Evolutionary conservation across 1,140 invertebrate genomes (phyloP).

Genomic region (Chironomus tepperi): DNA sequence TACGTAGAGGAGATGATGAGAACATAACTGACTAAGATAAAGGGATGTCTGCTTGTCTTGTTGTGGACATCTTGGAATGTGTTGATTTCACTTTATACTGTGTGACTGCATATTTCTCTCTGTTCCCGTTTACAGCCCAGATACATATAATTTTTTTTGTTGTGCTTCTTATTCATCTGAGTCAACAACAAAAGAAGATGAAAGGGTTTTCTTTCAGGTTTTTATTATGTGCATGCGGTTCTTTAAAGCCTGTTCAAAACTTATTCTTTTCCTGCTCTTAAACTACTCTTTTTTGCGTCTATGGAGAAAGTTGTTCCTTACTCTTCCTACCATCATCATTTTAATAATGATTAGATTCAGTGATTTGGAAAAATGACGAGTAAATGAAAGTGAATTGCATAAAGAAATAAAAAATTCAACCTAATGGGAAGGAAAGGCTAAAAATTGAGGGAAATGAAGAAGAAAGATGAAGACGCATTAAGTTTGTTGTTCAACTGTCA

Average conservation of each 20-base stretch:
- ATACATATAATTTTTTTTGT: not conserved
- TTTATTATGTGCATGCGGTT: not conserved
- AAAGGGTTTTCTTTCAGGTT: constrained; percentile 10
- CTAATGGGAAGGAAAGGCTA: not conserved
- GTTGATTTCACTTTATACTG: too few species aligned
- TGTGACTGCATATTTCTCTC: too few species aligned
- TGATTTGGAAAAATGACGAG: not conserved
- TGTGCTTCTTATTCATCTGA: not conserved
- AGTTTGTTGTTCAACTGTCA: not conserved
- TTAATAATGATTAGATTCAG: not conserved
- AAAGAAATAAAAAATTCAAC: not conserved
- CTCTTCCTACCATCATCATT: not conserved
- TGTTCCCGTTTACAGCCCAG: not conserved
- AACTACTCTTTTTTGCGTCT: too few species aligned
- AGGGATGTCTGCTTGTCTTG: too few species aligned
- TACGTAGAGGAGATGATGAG: too few species aligned
- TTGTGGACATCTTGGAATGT: too few species aligned
- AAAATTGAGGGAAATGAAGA: not conserved
- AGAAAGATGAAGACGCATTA: not conserved
- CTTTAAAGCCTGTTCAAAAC: not conserved
- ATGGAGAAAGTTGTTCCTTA: not conserved
- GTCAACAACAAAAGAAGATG: not conserved
- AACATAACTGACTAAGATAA: too few species aligned
- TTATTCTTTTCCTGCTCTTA: not conserved
- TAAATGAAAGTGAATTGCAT: not conserved